Evolutionary conservation across 2,797 vertebrate genomes (phyloP), one percentile per base, ranked within the genome.

Genomic region (Erpetoichthys calabaricus): DNA sequence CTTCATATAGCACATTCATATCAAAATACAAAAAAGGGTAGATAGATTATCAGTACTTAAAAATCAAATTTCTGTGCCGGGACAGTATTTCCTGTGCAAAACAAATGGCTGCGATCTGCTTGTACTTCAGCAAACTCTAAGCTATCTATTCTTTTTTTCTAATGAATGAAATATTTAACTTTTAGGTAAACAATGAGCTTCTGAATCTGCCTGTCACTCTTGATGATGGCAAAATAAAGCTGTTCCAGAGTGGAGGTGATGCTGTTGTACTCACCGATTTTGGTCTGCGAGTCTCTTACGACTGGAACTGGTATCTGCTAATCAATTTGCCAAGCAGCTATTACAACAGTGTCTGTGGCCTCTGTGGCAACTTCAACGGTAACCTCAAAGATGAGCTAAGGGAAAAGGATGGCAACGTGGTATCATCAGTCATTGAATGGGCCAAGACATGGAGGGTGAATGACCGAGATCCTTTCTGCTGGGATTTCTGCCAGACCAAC

Each of bases 281-380:
- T 10, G 73, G 71, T 3, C 69, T 95, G 58, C 57, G 68, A 1
- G 73, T 94, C 59, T 67, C 68, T 25, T 94, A 85, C 0, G 65
- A 91, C 65, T 91, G 86, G 87, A 78, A 82, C 3, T 62, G 62
- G 60, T 53, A 64, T 3, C 45, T 94, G 56, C 25, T 72, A 3
- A 56, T 94, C 47, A 78, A 65, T 59, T 68, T 94, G 9, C 82
- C 88, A 0, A 45, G 67, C 3, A 61, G 53, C 47, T 83, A 91
- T 74, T 75, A 56, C 0, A 62, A 63, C 45, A 73, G 62, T 3
- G 78, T 91, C n/a, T 89, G 86, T 0, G 88, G 91, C 7, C 63
- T 93, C 45, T 94, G 92, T 0, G 86, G 90, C 8, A 90, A 93
- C 66, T 84, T 74, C 49, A 90, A 93, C 0, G 72, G 78, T 0